Percentiles rank a stretch among this genome's conserved stretches.
These are phyloP conservation scores for Rhodinocichla rosea DNA, from an alignment of 2,113 vertebrate species.

Conservation along the genomic window DNA sequence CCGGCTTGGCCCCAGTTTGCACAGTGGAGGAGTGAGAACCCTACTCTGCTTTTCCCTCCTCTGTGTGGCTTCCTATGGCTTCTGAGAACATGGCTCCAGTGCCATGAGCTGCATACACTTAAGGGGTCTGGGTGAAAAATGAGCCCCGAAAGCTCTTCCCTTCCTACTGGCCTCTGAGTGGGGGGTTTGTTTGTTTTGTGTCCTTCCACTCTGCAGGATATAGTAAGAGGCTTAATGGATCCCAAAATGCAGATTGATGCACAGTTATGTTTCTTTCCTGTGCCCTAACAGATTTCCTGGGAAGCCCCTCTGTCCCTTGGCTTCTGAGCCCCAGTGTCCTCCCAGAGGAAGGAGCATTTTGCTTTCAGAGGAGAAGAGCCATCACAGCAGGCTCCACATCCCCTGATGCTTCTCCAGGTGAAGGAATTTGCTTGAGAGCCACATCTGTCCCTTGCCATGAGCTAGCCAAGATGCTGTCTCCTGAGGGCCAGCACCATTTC, in stretches of 20 bases:
- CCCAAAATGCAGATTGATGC: neutral
- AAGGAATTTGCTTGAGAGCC: neutral
- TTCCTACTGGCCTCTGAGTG: neutral
- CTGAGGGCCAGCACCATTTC: neutral
- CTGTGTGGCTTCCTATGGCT: neutral
- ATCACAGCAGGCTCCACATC: neutral
- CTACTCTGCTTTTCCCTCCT: neutral
- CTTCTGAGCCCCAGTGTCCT: neutral
- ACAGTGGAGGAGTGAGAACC: rapidly evolving
- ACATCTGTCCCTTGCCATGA: neutral
- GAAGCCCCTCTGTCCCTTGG: neutral
- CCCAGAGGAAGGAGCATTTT: neutral
- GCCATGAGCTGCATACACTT: rapidly evolving
- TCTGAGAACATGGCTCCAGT: neutral
- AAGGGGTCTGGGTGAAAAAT: neutral
- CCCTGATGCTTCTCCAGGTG: neutral
- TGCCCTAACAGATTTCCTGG: neutral
- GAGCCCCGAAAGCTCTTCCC: neutral
- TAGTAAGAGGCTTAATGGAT: neutral
- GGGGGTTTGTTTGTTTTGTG: neutral
- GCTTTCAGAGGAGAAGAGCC: neutral
- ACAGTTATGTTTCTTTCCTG: neutral
- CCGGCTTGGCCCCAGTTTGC: neutral
- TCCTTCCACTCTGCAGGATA: rapidly evolving
- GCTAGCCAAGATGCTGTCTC: neutral